Percentiles rank a stretch among this genome's conserved stretches.
These are phyloP conservation scores for Cetonia aurata DNA, from an alignment of 2,888 invertebrate genomes.

Conservation along the genomic window DNA sequence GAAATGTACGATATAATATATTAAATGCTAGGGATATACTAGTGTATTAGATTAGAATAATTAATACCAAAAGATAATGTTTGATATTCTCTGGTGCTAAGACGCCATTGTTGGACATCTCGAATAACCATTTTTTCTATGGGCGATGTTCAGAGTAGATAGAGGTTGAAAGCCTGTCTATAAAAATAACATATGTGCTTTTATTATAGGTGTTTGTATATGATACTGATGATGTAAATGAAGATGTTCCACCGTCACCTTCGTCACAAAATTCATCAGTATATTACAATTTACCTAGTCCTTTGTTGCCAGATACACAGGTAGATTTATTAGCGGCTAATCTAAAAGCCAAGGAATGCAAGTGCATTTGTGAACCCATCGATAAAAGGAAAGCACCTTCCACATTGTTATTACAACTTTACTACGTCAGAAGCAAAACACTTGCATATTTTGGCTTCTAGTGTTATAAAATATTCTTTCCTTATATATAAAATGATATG, in stretches of 20 bases:
- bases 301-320: conserved; percentile 60
- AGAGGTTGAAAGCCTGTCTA: too few relatives aligned
- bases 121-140: neutral
- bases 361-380: too few relatives aligned
- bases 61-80: too few relatives aligned
- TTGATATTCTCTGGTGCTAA: too few relatives aligned
- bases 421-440: too few relatives aligned
- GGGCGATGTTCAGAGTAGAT: neutral
- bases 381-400: too few relatives aligned
- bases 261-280: conserved; percentile 69
- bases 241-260: conserved; percentile 65
- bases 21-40: too few relatives aligned
- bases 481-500: neutral
- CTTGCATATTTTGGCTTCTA: too few relatives aligned
- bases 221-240: conserved; percentile 55
- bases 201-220: conserved; percentile 61
- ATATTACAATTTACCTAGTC: conserved; percentile 74
- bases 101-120: too few relatives aligned
- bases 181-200: conserved; percentile 27
- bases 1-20: too few relatives aligned
- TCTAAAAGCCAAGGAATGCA: conserved; percentile 3
- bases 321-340: conserved; percentile 46
- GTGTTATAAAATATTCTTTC: neutral
- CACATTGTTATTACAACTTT: too few relatives aligned
- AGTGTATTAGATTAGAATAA: too few relatives aligned